Percentiles rank a stretch among this genome's conserved stretches.
phyloP scores from a whole-genome alignment of 2,888 invertebrate genomes.

The Phengaris arion region DNA sequence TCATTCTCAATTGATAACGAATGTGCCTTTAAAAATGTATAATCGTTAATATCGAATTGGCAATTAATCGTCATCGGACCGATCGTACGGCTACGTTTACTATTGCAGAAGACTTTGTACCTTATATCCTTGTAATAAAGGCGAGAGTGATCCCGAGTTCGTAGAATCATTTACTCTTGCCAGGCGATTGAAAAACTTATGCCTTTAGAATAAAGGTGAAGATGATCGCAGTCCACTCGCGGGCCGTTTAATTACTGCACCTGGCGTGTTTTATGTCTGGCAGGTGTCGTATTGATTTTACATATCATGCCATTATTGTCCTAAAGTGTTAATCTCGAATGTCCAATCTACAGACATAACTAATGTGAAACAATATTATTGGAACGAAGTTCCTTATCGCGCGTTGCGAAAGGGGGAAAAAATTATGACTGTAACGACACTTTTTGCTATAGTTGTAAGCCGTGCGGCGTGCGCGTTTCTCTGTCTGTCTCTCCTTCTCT shows the following conservation, averaged over 20 bases:
- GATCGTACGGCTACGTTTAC: not conserved
- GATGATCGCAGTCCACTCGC: not conserved
- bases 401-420: no score
- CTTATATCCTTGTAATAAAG: not conserved
- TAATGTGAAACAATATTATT: no score
- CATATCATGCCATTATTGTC: slow-evolving; percentile 18
- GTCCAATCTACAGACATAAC: no score
- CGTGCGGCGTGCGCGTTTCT: no score
- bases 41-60: slow-evolving; percentile 35
- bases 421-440: no score
- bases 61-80: slow-evolving; percentile 38
- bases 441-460: no score
- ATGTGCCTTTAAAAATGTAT: slow-evolving; percentile 31
- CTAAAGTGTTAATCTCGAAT: not conserved
- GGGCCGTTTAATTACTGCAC: slow-evolving; percentile 28
- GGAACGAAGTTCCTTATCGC: no score
- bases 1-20: slow-evolving; percentile 26
- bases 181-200: not conserved
- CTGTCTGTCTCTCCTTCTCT: no score
- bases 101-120: not conserved
- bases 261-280: slow-evolving; percentile 26
- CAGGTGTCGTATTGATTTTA: slow-evolving; percentile 27
- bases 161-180: not conserved
- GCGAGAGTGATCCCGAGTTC: not conserved
- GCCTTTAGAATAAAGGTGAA: not conserved